Evolutionary conservation across 1,140 invertebrate species (phyloP), one percentile per base, ranked within the genome.

Genomic region (Hestina assimilis): DNA sequence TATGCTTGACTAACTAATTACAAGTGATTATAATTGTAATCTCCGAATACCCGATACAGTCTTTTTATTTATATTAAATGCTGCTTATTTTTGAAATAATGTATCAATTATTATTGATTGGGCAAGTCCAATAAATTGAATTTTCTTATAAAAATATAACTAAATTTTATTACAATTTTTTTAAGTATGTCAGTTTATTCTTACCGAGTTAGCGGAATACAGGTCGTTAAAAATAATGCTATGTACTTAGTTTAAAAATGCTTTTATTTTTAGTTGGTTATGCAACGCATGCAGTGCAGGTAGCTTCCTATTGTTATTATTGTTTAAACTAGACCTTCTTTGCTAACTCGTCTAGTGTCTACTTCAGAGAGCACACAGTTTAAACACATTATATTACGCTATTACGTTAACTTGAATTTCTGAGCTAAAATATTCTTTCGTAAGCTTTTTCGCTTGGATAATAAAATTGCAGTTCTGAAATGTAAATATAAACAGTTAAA

Each of bases 331-430:
- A 52, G 28, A 51, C 41, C 52, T 24, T 41, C 41, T 31, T 46
- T 42, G 41, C 40, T 38, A 52, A 59, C 47, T 52, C 38, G 35
- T 46, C 45, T 38, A 57, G 43, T 57, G 19, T 46, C 43, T 35
- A 48, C 45, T 57, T 42, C 43, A 28, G 42, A 41, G 26, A 19
- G 24, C 21, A 33, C 7, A 46, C 41, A 20, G 40, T 52, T 52
- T 52, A 59, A 51, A 24, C 40, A 45, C 55, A 45, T 51, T 58
- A 51, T 57, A 19, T 29, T 45, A 58, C 51, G 38, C 35, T 38
- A 38, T 9, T 19, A 38, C 33, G 38, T 24, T 26, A 11, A 40
- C 38, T 52, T 41, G 8, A 28, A 42, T 20, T 29, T 52, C 12
- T 11, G 5, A 51, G 14, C 24, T 21, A 52, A 41, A 51, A 51